phyloP scores from a whole-genome alignment of 2,113 vertebrate species.

The Chaetura pelagica region DNA sequence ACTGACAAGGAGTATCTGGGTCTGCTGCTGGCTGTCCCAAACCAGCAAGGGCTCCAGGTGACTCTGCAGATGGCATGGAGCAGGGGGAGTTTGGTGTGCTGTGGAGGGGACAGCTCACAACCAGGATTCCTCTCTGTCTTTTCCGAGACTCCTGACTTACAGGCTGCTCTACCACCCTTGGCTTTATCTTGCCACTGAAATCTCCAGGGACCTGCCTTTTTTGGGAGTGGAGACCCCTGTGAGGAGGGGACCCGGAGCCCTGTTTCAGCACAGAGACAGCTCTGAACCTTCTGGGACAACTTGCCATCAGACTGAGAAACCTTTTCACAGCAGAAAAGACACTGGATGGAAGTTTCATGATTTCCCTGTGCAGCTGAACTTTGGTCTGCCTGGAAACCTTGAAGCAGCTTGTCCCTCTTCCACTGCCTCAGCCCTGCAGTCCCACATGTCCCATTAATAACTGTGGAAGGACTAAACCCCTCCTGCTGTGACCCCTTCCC shows the following conservation, averaged over 20 bases:
- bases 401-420: background rate
- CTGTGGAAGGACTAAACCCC: background rate
- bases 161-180: background rate
- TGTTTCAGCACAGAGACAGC: background rate
- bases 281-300: background rate
- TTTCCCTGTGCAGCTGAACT: background rate
- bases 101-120: background rate
- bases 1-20: background rate
- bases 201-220: background rate
- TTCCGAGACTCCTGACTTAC: background rate
- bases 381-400: background rate
- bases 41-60: background rate
- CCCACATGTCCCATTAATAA: background rate
- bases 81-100: background rate
- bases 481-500: background rate
- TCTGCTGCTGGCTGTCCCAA: background rate
- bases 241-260: background rate
- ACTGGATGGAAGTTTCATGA: background rate
- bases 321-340: background rate
- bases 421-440: background rate
- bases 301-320: background rate
- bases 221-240: background rate
- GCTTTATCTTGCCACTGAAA: background rate
- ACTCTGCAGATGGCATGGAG: background rate
- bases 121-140: background rate